Percentiles rank a stretch among this genome's conserved stretches.
Conservation (phyloP, 2,797 vertebrate species). For the Oceanodroma leucorhoa region DNA sequence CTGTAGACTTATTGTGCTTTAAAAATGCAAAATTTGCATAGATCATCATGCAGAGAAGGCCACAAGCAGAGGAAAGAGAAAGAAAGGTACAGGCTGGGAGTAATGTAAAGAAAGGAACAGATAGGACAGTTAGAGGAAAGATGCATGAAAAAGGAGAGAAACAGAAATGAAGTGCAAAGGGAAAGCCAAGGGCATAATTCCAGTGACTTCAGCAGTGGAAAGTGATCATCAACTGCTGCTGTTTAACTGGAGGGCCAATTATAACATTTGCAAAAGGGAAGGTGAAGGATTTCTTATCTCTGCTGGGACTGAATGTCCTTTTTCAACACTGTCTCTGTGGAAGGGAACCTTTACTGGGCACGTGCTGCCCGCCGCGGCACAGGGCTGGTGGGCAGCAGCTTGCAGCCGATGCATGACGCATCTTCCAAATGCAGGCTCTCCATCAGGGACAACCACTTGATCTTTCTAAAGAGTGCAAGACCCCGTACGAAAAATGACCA, state of each 20-base stretch:
- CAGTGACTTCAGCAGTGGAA: neutral
- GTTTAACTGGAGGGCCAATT: neutral
- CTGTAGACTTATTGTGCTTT: neutral
- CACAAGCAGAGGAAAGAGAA: neutral
- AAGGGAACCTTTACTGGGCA: neutral
- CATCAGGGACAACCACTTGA: neutral
- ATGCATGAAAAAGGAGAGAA: neutral
- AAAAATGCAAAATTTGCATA: neutral
- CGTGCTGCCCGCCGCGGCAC: neutral
- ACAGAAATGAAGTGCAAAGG: neutral
- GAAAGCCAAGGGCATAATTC: neutral
- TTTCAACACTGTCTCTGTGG: neutral
- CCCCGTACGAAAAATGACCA: rapidly evolving
- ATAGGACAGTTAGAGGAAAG: neutral
- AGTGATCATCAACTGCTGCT: neutral
- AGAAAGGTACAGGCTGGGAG: neutral
- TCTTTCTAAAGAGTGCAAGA: neutral
- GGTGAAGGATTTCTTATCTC: neutral
- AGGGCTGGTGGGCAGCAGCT: neutral
- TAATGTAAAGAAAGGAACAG: neutral
- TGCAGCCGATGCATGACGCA: neutral
- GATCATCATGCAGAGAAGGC: neutral
- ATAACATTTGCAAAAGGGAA: neutral
- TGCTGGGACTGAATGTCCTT: neutral
- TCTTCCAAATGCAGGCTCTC: neutral